A percentile compares a stretch with the other conserved stretches of the same genome.
phyloP scores from a whole-genome alignment of 2,113 vertebrate species.

The Mormoops blainvillei region DNA sequence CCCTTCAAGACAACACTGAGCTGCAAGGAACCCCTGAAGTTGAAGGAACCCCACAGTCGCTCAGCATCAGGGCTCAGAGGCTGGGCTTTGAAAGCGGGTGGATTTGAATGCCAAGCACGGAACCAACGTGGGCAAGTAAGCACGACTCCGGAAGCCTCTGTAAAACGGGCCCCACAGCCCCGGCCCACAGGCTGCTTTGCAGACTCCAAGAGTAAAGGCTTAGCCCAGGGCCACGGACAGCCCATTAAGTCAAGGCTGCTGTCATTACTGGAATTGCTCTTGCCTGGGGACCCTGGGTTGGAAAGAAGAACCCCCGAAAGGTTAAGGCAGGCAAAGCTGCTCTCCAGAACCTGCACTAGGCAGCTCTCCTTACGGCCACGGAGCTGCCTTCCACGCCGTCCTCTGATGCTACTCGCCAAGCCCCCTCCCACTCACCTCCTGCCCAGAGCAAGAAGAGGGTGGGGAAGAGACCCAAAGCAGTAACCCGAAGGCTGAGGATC shows the following conservation, averaged over 20 bases:
- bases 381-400: neutral
- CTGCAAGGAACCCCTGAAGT: neutral
- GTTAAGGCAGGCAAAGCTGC: neutral
- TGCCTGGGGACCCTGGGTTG: neutral
- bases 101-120: neutral
- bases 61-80: neutral
- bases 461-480: neutral
- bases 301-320: neutral
- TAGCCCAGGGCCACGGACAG: neutral
- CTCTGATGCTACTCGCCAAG: neutral
- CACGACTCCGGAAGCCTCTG: neutral
- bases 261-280: fast-evolving
- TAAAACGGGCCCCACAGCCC: neutral
- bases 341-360: neutral
- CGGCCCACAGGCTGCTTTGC: neutral
- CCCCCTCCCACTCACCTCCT: neutral
- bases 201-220: neutral
- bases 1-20: neutral
- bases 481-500: neutral
- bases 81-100: neutral
- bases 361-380: neutral
- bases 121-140: neutral
- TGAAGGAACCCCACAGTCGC: neutral
- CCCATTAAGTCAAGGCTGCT: neutral
- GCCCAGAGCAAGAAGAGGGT: neutral